Percentiles rank a stretch among this genome's conserved stretches.
Evolutionary conservation across 2,888 invertebrate genomes (phyloP).

Genomic region (Campoplex nolae): DNA sequence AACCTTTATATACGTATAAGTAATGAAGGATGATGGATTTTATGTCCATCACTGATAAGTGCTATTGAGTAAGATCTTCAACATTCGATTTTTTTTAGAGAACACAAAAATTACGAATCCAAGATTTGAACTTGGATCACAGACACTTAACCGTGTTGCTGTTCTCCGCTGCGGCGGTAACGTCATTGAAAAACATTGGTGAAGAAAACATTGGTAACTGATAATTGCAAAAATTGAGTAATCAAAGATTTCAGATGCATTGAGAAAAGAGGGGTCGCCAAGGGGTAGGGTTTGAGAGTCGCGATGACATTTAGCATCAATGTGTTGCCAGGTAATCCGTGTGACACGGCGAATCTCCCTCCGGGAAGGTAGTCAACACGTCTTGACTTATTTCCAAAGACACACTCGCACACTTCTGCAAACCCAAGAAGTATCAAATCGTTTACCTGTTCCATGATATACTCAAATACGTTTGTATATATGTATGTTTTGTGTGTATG

Average conservation of each 20-base stretch:
- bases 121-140: too few relatives aligned
- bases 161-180: background rate
- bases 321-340: slow-evolving; percentile 74
- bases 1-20: background rate
- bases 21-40: background rate
- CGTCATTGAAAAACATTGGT: background rate
- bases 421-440: slow-evolving; percentile 1
- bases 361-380: slow-evolving; percentile 72
- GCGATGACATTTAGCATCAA: slow-evolving; percentile 81
- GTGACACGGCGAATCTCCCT: slow-evolving; percentile 75
- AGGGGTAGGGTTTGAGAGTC: slow-evolving; percentile 70
- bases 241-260: slow-evolving; percentile 51
- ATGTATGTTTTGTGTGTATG: background rate
- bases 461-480: slow-evolving; percentile 15
- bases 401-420: background rate
- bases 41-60: too few relatives aligned
- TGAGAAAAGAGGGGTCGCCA: slow-evolving; percentile 3
- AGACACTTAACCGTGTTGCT: too few relatives aligned
- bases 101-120: background rate
- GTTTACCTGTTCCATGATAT: background rate
- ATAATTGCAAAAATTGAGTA: slow-evolving; percentile 72
- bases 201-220: background rate
- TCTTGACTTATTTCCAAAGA: slow-evolving; percentile 61
- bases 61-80: too few relatives aligned
- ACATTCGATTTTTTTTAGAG: background rate